Evolutionary conservation across 2,888 invertebrate genomes (phyloP).

Genomic region (Lasiommata megera): DNA sequence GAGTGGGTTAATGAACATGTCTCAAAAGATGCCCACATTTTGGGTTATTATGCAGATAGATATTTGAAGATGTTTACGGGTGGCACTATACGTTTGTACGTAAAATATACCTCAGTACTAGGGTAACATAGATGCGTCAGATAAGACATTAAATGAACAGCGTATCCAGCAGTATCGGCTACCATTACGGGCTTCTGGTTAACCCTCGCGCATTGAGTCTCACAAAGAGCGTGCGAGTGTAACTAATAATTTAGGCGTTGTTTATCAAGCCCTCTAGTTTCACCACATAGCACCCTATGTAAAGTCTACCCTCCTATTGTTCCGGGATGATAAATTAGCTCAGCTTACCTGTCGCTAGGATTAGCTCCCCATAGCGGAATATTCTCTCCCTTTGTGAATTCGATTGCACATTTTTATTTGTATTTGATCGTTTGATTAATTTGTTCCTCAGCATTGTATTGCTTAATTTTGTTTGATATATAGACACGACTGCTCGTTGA

Average conservation of each 20-base stretch:
- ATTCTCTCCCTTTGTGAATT: slow-evolving; percentile 59
- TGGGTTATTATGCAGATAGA: too few relatives aligned
- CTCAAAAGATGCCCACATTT: too few relatives aligned
- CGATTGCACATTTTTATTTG: slow-evolving; percentile 69
- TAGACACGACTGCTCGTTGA: slow-evolving; percentile 3
- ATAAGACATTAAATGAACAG: neutral
- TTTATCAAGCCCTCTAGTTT: slow-evolving; percentile 59
- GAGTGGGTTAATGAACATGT: too few relatives aligned
- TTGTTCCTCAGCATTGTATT: slow-evolving; percentile 52
- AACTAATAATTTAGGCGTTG: slow-evolving; percentile 47
- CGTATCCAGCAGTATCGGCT: neutral
- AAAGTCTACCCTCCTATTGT: slow-evolving; percentile 60
- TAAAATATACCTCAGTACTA: neutral
- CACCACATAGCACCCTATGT: slow-evolving; percentile 39
- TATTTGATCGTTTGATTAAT: slow-evolving; percentile 69
- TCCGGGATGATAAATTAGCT: slow-evolving; percentile 77
- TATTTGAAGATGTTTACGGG: too few relatives aligned
- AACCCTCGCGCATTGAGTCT: slow-evolving; percentile 20
- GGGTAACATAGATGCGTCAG: neutral
- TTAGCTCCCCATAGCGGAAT: slow-evolving; percentile 60
- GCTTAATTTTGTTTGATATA: slow-evolving; percentile 8
- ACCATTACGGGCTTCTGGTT: slow-evolving; percentile 2
- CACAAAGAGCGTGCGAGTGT: slow-evolving; percentile 16
- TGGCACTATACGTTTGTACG: too few relatives aligned
- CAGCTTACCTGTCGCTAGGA: slow-evolving; percentile 76